These are phyloP conservation scores for Philonicus albiceps DNA, from an alignment of 2,888 invertebrate species.

Conservation along the genomic window DNA sequence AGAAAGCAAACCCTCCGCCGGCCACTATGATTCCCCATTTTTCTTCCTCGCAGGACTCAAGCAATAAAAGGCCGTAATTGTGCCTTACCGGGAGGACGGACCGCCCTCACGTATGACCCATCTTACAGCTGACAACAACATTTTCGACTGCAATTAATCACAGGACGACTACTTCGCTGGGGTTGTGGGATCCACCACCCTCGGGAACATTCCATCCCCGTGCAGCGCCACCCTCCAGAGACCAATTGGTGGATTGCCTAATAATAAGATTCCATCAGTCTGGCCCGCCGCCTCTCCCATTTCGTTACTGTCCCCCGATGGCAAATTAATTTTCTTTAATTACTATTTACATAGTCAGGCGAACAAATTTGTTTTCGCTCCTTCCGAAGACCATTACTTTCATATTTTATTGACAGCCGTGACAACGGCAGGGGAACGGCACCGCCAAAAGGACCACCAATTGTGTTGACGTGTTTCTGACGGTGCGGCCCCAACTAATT, in stretches of 20 bases:
- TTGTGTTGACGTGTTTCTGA: not conserved
- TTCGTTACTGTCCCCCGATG: slow-evolving; percentile 48
- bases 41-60: not conserved
- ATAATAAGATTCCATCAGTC: not conserved
- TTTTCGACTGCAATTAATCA: slow-evolving; percentile 37
- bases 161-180: slow-evolving; percentile 5
- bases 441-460: not conserved
- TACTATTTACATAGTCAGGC: slow-evolving; percentile 47
- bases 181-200: not conserved
- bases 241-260: slow-evolving; percentile 19
- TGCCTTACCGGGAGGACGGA: not conserved
- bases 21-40: not conserved
- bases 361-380: slow-evolving; percentile 43
- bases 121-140: slow-evolving; percentile 36
- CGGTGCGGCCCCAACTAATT: not conserved
- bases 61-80: slow-evolving; percentile 25
- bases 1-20: not conserved
- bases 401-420: slow-evolving; percentile 30
- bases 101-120: slow-evolving; percentile 27
- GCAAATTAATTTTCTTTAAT: slow-evolving; percentile 49
- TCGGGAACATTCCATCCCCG: not conserved
- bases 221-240: not conserved
- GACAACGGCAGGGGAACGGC: not conserved
- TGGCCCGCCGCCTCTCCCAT: slow-evolving; percentile 30
- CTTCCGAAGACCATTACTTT: not conserved